Evolutionary conservation across 2,113 vertebrate genomes (phyloP).

Genomic region (Heterotilapia buettikoferi): DNA sequence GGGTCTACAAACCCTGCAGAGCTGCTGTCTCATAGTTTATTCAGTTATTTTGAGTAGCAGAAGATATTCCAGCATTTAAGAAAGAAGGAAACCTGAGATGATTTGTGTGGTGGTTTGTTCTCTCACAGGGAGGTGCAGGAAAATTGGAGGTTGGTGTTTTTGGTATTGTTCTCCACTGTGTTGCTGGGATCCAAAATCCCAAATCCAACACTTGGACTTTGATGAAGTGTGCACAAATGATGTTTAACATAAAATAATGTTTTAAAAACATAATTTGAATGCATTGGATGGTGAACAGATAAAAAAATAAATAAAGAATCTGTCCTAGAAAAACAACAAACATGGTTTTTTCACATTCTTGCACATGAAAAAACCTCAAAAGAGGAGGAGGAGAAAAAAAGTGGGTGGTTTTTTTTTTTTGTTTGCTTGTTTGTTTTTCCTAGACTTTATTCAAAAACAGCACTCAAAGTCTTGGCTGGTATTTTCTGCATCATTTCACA

Average conservation of each 20-base stretch:
- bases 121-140: slow-evolving; percentile 4
- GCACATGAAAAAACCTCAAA: background rate
- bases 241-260: background rate
- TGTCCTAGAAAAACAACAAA: background rate
- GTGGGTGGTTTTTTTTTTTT: background rate
- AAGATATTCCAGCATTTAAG: slow-evolving; percentile 1
- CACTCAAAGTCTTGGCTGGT: background rate
- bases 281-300: background rate
- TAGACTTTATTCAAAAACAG: background rate
- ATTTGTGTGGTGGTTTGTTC: background rate
- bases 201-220: background rate
- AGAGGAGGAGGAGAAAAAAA: background rate
- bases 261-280: background rate
- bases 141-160: background rate
- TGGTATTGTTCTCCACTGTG: background rate
- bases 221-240: background rate
- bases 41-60: slow-evolving; percentile 46
- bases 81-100: slow-evolving; percentile 25
- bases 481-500: background rate
- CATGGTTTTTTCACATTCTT: background rate
- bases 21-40: slow-evolving; percentile 55
- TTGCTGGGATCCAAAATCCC: background rate
- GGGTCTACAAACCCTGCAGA: slow-evolving; percentile 24
- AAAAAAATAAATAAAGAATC: background rate
- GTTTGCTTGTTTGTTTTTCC: background rate